A percentile compares a stretch with the other conserved stretches of the same genome.
Conservation (phyloP, 2,888 invertebrate species). For the Ctenicera cuprea region DNA sequence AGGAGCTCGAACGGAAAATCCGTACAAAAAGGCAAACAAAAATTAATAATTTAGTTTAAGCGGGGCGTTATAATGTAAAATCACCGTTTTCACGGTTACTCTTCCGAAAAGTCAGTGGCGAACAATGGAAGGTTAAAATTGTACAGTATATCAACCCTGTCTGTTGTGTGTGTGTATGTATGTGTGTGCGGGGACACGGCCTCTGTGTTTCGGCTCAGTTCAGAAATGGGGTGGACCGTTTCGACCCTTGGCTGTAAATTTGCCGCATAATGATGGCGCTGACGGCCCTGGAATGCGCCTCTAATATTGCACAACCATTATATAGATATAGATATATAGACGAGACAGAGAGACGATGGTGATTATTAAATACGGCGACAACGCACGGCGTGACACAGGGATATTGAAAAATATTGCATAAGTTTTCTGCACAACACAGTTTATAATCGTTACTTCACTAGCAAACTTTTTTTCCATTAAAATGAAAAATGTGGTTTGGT, state of each 20-base stretch:
- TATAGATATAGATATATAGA: slow-evolving; percentile 60
- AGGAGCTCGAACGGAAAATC: background rate
- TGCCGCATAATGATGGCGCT: slow-evolving; percentile 68
- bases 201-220: slow-evolving; percentile 42
- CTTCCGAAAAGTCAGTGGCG: slow-evolving; percentile 26
- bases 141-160: slow-evolving; percentile 41
- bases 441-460: no score
- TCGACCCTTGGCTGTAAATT: slow-evolving; percentile 66
- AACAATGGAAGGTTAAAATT: slow-evolving; percentile 48
- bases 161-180: background rate
- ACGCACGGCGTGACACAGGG: background rate
- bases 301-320: slow-evolving; percentile 62
- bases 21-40: background rate
- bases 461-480: no score
- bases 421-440: background rate
- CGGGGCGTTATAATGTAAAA: slow-evolving; percentile 11
- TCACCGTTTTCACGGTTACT: slow-evolving; percentile 22
- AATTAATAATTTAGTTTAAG: slow-evolving; percentile 11
- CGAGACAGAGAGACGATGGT: slow-evolving; percentile 45
- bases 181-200: slow-evolving; percentile 28
- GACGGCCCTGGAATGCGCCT: slow-evolving; percentile 67
- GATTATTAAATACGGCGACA: slow-evolving; percentile 41
- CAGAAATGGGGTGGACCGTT: slow-evolving; percentile 48
- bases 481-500: no score
- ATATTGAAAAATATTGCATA: background rate